Conservation (phyloP, 2,888 invertebrate genomes). For the Rutpela maculata region DNA sequence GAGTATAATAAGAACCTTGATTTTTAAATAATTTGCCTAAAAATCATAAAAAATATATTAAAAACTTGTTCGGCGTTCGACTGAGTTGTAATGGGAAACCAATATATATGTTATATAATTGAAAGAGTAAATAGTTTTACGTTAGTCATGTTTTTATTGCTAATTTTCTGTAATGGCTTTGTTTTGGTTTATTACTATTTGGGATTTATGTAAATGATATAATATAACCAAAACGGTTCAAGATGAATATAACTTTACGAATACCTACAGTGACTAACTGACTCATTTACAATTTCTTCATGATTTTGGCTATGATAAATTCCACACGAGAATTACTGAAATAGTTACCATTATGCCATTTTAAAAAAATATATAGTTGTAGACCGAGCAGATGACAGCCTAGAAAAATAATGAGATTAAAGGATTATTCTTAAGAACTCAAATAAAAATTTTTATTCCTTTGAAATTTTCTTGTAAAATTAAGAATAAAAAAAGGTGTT, state of each 20-base stretch:
- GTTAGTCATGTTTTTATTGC: constrained; percentile 26
- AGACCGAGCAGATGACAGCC: no score
- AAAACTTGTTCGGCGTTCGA: not conserved
- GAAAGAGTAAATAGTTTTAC: constrained; percentile 20
- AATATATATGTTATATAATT: constrained; percentile 4
- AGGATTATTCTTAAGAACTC: no score
- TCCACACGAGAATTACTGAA: no score
- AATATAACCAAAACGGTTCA: not conserved
- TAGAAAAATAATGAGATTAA: no score
- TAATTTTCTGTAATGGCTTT: not conserved
- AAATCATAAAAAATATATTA: constrained; percentile 13
- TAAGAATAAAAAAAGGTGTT: no score
- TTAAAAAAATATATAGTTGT: no score
- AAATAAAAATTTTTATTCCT: no score
- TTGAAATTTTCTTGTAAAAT: no score
- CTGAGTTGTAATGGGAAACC: not conserved
- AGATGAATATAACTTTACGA: not conserved
- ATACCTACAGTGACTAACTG: no score
- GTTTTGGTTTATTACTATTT: not conserved
- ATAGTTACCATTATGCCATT: no score
- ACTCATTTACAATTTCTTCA: no score
- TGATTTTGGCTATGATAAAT: no score
- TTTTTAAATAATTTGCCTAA: constrained; percentile 16
- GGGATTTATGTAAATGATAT: not conserved
- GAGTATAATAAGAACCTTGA: constrained; percentile 26